Percentiles rank a stretch among this genome's conserved stretches.
Conservation (phyloP, 2,888 invertebrate genomes). For the Xestia c-nigrum region DNA sequence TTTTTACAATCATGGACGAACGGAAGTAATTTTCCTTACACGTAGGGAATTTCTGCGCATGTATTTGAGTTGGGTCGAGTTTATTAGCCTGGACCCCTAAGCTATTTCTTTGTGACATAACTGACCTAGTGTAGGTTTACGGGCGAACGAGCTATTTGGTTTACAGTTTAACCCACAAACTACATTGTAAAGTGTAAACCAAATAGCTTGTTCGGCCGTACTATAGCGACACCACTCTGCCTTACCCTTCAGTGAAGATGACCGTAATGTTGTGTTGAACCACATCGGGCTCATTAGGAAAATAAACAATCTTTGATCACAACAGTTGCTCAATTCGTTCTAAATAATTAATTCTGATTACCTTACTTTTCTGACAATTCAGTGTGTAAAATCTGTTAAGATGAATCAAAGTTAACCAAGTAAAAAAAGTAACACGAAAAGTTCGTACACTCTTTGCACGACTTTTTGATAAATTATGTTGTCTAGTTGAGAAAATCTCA, state of each 20-base stretch:
- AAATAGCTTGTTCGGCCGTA: too few species aligned
- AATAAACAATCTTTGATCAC: not conserved
- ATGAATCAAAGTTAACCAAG: not conserved
- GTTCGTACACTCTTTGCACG: not conserved
- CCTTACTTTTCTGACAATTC: not conserved
- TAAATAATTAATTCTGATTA: not conserved
- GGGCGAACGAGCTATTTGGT: too few species aligned
- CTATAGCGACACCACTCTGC: not conserved
- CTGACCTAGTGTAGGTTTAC: too few species aligned
- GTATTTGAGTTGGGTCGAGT: too few species aligned
- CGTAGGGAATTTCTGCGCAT: not conserved
- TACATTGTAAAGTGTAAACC: too few species aligned
- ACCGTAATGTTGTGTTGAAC: not conserved
- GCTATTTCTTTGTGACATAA: too few species aligned
- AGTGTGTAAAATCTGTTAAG: not conserved
- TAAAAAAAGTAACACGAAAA: not conserved
- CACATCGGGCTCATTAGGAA: too few species aligned
- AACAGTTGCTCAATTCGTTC: not conserved
- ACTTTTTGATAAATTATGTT: not conserved
- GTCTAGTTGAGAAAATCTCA: not conserved
- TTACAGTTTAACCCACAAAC: too few species aligned
- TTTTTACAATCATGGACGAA: not conserved
- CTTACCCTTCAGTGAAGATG: not conserved
- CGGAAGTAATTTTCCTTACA: too few species aligned
- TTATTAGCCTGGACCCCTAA: too few species aligned